Evolutionary conservation across 2,113 vertebrate genomes (phyloP), one percentile per base, ranked within the genome.

Genomic region (Silurus meridionalis): DNA sequence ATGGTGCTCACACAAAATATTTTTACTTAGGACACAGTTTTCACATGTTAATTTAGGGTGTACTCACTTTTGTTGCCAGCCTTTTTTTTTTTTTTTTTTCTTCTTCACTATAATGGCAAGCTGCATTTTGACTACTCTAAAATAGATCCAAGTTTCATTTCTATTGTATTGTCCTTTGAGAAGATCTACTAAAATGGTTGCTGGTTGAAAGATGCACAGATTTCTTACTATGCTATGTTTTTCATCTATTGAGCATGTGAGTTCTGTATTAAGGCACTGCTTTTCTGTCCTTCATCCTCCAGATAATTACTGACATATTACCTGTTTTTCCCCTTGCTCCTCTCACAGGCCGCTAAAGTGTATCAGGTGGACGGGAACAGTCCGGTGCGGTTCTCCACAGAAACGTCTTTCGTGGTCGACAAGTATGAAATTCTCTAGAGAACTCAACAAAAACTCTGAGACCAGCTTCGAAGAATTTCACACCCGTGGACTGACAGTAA

Each of bases 371-470:
- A 97, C 0, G 95, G 95, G 67, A 96, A 94, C 93, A 96, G 94
- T 87, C 96, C 96, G 0, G 96, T 96, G 66, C 96, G 95, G 90
- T 97, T 95, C 94, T 97, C 97, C 53, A 94, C 91, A 53, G 97
- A 97, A 92, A 97, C 96, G 64, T 95, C 96, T 84, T 96, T 97
- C 88, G 83, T 97, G 85, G 97, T 97, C 90, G 96, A 97, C 93
- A 97, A 97, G 90, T 97, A 97, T 0, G 97, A 97, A 91, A 96
- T 97, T 90, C 94, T 97, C 95, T 97, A 96, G 91, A 87, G 83
- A 28, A 63, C 66, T 17, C 25, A 17, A 37, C 69, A 15, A 14
- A 85, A 89, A 61, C 46, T 52, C 53, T 6, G 14, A 75, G 69
- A 69, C 71, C 75, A 87, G 80, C 85, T 74, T 80, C n/a, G 78